Conservation (phyloP, 2,797 vertebrate genomes). For the Falco rusticolus region DNA sequence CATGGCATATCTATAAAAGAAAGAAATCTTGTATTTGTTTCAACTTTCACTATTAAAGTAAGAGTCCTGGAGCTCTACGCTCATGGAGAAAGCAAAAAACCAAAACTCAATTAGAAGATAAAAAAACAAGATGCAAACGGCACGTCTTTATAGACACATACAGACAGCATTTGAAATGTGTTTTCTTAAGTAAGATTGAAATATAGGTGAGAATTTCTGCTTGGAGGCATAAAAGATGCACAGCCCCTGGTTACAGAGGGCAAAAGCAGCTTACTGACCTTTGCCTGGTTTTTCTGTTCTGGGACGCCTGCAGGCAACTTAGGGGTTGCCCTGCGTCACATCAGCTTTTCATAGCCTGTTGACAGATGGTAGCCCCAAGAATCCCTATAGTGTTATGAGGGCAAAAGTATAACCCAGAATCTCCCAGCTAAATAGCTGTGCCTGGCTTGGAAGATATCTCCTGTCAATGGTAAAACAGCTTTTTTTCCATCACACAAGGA, state of each 20-base stretch:
- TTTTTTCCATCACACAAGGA: not conserved
- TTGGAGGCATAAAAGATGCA: conserved; percentile 8
- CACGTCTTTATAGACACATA: not conserved
- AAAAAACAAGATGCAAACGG: not conserved
- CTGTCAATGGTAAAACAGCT: not conserved
- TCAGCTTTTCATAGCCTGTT: conserved; percentile 29
- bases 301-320: not conserved
- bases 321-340: not conserved
- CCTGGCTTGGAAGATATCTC: not conserved
- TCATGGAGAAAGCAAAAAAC: not conserved
- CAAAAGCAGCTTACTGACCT: conserved; percentile 28
- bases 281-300: not conserved
- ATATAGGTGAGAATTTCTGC: conserved; percentile 36
- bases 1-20: conserved; percentile 88
- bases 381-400: not conserved
- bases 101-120: not conserved
- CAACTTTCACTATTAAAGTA: not conserved
- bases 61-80: not conserved
- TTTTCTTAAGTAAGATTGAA: conserved; percentile 8
- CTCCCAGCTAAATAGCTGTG: not conserved
- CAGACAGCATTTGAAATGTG: not conserved
- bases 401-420: conserved; percentile 16
- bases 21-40: not conserved
- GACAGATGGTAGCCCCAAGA: conserved; percentile 28
- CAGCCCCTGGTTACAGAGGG: conserved; percentile 7